Conservation (phyloP, 2,797 vertebrate species). For the Rhynchonycteris naso region DNA sequence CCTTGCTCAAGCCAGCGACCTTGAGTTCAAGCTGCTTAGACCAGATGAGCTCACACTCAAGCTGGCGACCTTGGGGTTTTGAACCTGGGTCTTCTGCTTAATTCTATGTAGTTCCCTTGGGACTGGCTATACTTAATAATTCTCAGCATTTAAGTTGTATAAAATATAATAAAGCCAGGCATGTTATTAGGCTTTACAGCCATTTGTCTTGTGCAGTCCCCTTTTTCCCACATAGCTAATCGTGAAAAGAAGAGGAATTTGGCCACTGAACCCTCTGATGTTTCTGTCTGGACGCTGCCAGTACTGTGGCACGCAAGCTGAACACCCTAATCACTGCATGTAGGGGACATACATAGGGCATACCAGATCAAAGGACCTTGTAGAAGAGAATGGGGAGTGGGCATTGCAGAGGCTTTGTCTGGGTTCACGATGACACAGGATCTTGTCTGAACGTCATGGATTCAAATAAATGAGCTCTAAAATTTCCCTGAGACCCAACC, state of each 20-base stretch:
- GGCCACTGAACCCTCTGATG: not conserved
- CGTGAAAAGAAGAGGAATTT: not conserved
- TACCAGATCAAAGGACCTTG: constrained; percentile 62
- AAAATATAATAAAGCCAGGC: not conserved
- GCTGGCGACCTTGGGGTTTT: too few relatives aligned
- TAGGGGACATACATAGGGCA: not conserved
- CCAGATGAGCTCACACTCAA: too few relatives aligned
- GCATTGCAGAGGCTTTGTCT: constrained; percentile 60
- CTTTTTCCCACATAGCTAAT: constrained; percentile 18
- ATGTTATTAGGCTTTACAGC: not conserved
- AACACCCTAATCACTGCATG: not conserved
- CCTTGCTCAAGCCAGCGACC: too few relatives aligned
- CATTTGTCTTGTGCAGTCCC: not conserved
- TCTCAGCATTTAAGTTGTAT: not conserved
- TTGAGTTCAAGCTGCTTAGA: too few relatives aligned
- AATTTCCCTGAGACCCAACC: constrained; percentile 70
- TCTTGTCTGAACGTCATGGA: constrained; percentile 76
- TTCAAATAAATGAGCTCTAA: constrained; percentile 60
- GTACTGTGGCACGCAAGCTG: not conserved
- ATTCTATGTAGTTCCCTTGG: too few relatives aligned
- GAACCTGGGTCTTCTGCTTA: too few relatives aligned
- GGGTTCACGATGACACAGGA: constrained; percentile 75
- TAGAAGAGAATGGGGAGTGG: not conserved
- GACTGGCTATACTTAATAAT: not conserved
- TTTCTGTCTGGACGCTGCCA: not conserved